These are phyloP conservation scores for Drosophila subsilvestris DNA, from an alignment of 2,888 invertebrate species.

Conservation along the genomic window DNA sequence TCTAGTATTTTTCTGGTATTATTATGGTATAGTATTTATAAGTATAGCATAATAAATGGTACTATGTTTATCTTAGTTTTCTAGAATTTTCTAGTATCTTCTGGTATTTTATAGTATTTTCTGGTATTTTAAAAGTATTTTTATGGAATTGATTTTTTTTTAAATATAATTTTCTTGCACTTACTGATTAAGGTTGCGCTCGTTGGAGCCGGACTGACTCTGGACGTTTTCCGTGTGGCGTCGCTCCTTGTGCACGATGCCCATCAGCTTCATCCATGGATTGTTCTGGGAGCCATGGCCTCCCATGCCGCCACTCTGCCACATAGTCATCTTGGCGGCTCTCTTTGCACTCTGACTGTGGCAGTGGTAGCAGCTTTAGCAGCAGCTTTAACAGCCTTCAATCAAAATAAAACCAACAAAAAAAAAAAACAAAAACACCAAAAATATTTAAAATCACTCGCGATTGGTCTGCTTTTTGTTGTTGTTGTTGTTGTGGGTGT, in stretches of 20 bases:
- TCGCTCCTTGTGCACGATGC: conserved; percentile 91
- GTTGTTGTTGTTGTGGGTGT: conserved; percentile 7
- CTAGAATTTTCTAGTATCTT: background rate
- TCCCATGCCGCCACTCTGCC: conserved; percentile 91
- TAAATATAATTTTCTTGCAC: conserved; percentile 76
- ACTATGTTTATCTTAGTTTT: no score
- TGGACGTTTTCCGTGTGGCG: conserved; percentile 87
- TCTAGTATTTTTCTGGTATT: background rate
- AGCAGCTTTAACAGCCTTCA: background rate
- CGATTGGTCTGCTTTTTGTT: conserved; percentile 1
- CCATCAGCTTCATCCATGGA: conserved; percentile 93
- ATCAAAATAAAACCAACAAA: background rate
- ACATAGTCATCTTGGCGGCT: conserved; percentile 87
- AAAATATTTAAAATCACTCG: conserved; percentile 6
- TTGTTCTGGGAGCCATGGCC: conserved; percentile 92
- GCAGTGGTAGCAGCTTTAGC: conserved; percentile 15
- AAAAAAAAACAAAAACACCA: background rate
- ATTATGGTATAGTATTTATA: no score
- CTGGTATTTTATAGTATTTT: no score
- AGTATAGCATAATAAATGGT: no score
- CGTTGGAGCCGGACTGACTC: conserved; percentile 86
- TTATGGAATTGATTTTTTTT: background rate
- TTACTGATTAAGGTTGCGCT: conserved; percentile 89
- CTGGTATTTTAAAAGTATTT: background rate
- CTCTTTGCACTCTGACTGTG: conserved; percentile 22